Conservation (phyloP, 2,888 invertebrate species). For the Erebia ligea region DNA sequence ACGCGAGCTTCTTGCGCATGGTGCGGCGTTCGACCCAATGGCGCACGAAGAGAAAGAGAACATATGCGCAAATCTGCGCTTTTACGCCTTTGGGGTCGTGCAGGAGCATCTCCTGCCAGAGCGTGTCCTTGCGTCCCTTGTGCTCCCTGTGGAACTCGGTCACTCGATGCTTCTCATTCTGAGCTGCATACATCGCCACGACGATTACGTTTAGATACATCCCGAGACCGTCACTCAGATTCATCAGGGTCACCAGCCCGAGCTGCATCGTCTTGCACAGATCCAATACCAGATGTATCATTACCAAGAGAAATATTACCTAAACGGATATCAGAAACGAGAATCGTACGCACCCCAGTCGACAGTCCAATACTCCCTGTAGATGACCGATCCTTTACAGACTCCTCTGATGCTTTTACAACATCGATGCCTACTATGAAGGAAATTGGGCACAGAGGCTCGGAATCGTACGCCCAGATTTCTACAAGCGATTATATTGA, state of each 20-base stretch:
- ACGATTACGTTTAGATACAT: slow-evolving; percentile 51
- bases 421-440: slow-evolving; percentile 59
- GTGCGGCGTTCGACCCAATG: slow-evolving; percentile 48
- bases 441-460: slow-evolving; percentile 44
- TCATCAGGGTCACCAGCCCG: slow-evolving; percentile 39
- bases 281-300: slow-evolving; percentile 41
- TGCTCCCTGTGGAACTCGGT: slow-evolving; percentile 53
- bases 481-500: slow-evolving; percentile 49
- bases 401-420: slow-evolving; percentile 57
- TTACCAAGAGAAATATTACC: slow-evolving; percentile 28
- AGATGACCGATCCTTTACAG: slow-evolving; percentile 51
- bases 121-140: slow-evolving; percentile 53
- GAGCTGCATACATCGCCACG: slow-evolving; percentile 60
- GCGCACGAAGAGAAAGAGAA: slow-evolving; percentile 60
- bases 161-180: slow-evolving; percentile 65
- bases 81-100: slow-evolving; percentile 68
- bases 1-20: slow-evolving; percentile 48
- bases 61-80: slow-evolving; percentile 70
- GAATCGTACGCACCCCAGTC: slow-evolving; percentile 31
- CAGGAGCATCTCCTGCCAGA: slow-evolving; percentile 47
- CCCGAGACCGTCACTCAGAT: slow-evolving; percentile 46
- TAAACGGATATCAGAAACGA: slow-evolving; percentile 33
- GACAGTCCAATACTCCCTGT: slow-evolving; percentile 37
- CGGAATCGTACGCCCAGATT: slow-evolving; percentile 32
- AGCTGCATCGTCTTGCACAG: slow-evolving; percentile 38